These are phyloP conservation scores for Philotrypesis tridentata DNA, from an alignment of 1,140 invertebrate species.

Conservation along the genomic window DNA sequence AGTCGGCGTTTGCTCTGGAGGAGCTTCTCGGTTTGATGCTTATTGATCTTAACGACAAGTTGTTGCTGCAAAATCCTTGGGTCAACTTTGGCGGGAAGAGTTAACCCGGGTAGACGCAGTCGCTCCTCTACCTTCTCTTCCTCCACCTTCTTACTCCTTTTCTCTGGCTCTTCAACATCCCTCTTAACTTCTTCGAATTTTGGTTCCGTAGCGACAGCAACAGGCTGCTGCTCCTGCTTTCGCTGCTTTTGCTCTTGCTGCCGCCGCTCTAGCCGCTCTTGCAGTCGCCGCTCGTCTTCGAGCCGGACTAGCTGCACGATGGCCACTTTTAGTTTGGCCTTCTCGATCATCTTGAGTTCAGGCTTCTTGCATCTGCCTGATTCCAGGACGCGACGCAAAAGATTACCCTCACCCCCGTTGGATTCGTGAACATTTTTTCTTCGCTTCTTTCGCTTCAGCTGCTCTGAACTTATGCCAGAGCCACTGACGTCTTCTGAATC, in stretches of 20 bases:
- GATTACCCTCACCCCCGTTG: background rate
- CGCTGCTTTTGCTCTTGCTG: background rate
- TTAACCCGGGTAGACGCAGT: background rate
- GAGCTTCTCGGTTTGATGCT: conserved; percentile 33
- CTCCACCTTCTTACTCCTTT: background rate
- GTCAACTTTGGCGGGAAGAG: conserved; percentile 24
- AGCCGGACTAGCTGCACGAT: conserved; percentile 26
- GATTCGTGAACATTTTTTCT: conserved; percentile 31
- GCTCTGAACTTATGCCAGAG: conserved; percentile 1
- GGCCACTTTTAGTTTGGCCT: conserved; percentile 14
- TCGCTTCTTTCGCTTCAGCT: conserved; percentile 42
- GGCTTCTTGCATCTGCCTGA: background rate
- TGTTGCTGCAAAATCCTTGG: conserved; percentile 9
- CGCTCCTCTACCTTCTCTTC: conserved; percentile 4
- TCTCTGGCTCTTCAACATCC: background rate
- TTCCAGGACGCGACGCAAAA: background rate
- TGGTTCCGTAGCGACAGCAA: background rate
- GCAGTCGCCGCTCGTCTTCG: background rate
- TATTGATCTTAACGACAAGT: conserved; percentile 26
- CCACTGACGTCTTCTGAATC: background rate
- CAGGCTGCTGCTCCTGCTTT: background rate
- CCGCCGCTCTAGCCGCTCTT: background rate
- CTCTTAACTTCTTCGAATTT: background rate
- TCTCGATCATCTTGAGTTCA: background rate
- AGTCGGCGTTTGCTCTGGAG: conserved; percentile 21